Conservation (phyloP, 2,113 vertebrate species). For the Zapus hudsonius region DNA sequence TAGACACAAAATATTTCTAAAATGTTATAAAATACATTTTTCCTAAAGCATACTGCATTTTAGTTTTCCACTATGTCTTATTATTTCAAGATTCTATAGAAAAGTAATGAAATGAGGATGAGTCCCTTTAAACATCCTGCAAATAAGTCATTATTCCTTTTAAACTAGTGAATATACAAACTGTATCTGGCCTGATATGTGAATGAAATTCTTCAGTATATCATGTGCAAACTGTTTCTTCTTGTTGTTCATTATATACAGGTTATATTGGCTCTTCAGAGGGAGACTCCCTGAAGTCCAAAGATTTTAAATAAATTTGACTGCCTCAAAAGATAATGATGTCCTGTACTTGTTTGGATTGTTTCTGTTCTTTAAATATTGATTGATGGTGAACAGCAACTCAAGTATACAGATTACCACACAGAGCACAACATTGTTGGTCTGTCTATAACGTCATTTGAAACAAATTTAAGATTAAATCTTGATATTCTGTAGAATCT, state of each 20-base stretch:
- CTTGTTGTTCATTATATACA: not conserved
- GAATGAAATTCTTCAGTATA: not conserved
- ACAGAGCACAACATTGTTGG: not conserved
- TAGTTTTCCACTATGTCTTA: not conserved
- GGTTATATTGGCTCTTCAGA: not conserved
- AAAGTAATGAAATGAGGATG: not conserved
- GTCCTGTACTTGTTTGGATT: not conserved
- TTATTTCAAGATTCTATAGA: not conserved
- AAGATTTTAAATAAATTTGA: not conserved
- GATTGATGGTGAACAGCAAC: not conserved
- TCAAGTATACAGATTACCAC: not conserved
- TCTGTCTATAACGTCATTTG: not conserved
- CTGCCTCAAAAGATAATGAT: not conserved
- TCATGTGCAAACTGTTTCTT: not conserved
- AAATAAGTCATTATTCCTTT: not conserved
- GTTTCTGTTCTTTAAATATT: not conserved
- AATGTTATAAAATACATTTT: not conserved
- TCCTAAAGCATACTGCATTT: not conserved
- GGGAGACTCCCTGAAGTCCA: not conserved
- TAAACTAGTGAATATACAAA: not conserved
- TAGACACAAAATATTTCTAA: not conserved
- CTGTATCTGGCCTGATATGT: not conserved
- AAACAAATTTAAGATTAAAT: not conserved
- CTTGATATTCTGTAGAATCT: not conserved
- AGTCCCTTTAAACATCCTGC: not conserved